These are phyloP conservation scores for Typhlichthys eigenmanni DNA, from an alignment of 2,797 vertebrate genomes.

Conservation along the genomic window DNA sequence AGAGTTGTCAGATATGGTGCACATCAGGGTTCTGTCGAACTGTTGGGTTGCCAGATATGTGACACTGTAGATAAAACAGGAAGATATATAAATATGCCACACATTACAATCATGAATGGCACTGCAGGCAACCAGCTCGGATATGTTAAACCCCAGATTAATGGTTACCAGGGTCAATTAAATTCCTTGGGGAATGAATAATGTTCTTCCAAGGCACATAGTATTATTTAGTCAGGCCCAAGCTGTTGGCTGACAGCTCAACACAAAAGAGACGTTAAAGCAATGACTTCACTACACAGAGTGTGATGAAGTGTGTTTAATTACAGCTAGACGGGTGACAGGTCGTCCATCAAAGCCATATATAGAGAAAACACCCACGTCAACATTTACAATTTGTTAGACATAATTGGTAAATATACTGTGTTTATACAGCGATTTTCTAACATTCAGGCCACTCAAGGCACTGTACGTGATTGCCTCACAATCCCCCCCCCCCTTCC, in stretches of 20 bases:
- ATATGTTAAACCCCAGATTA: not conserved
- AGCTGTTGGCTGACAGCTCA: too few species aligned
- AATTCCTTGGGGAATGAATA: too few species aligned
- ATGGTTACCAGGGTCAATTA: too few species aligned
- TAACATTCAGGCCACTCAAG: too few species aligned
- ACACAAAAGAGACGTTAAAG: not conserved
- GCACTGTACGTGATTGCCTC: too few species aligned
- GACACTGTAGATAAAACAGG: not conserved
- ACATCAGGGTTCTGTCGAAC: not conserved
- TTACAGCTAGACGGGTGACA: not conserved
- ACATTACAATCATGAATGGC: not conserved
- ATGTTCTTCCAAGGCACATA: too few species aligned
- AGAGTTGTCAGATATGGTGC: constrained; percentile 18
- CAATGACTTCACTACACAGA: not conserved
- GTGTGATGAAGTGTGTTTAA: not conserved
- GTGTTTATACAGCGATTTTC: too few species aligned
- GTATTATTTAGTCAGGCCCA: too few species aligned
- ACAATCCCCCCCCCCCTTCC: too few species aligned
- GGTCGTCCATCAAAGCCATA: constrained; percentile 5
- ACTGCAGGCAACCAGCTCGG: not conserved
- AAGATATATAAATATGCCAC: not conserved
- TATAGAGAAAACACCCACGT: not conserved
- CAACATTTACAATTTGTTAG: too few species aligned
- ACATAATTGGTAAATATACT: too few species aligned
- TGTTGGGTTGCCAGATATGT: constrained; percentile 23